These are phyloP conservation scores for Triplophysa yarkandensis DNA, from an alignment of 2,797 vertebrate genomes.

Conservation along the genomic window DNA sequence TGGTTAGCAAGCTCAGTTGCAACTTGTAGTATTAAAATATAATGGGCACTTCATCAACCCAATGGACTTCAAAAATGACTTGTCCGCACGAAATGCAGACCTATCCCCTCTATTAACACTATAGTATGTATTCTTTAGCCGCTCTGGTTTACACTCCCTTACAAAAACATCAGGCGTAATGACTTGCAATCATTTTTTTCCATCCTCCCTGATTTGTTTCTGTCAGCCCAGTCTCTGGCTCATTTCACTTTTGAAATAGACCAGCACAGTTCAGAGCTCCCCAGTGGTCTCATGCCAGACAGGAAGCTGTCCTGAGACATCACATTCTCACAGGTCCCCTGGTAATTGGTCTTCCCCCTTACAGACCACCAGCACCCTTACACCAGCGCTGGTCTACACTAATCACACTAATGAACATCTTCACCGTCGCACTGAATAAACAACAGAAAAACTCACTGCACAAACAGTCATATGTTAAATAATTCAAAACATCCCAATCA, in stretches of 20 bases:
- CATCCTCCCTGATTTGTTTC: slow-evolving; percentile 24
- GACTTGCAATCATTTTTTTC: not conserved
- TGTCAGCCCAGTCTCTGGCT: slow-evolving; percentile 6
- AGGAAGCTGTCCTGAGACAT: slow-evolving; percentile 24
- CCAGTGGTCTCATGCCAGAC: slow-evolving; percentile 12
- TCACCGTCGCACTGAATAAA: not conserved
- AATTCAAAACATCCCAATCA: too few relatives aligned
- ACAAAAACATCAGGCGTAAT: not conserved
- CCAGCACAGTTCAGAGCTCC: slow-evolving; percentile 34
- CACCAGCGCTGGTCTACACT: not conserved
- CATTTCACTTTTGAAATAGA: slow-evolving; percentile 34
- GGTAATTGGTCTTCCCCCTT: not conserved
- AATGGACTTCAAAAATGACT: not conserved
- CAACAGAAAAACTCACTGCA: not conserved
- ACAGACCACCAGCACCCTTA: not conserved
- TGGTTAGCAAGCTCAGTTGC: not conserved
- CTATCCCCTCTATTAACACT: not conserved
- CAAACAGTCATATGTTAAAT: not conserved
- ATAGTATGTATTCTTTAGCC: not conserved
- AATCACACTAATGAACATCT: slow-evolving; percentile 8
- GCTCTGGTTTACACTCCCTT: not conserved
- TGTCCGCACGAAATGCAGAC: not conserved
- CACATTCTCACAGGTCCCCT: not conserved
- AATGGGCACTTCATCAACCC: not conserved
- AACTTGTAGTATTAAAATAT: not conserved